Evolutionary conservation across 2,888 invertebrate species (phyloP).

Genomic region (Euproctis similis): DNA sequence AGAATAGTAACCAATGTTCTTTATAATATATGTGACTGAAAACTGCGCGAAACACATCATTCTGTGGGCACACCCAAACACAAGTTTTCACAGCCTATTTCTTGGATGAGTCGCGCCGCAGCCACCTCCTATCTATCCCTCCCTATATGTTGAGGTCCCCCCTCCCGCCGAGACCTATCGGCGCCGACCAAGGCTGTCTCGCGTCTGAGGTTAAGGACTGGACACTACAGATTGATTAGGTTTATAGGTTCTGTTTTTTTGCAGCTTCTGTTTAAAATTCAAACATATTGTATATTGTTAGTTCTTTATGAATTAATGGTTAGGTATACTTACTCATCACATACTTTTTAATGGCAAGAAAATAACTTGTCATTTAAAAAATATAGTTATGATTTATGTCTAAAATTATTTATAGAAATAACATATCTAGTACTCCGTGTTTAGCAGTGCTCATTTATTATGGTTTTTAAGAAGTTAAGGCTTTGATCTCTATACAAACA

Average conservation of each 20-base stretch:
- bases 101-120: slow-evolving; percentile 22
- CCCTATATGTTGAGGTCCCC: slow-evolving; percentile 10
- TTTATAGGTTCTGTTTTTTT: slow-evolving; percentile 3
- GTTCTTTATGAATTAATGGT: too few species aligned
- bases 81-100: slow-evolving; percentile 17
- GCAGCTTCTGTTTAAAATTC: neutral
- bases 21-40: slow-evolving; percentile 7
- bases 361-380: too few species aligned
- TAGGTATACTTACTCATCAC: too few species aligned
- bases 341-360: too few species aligned
- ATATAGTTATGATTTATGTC: too few species aligned
- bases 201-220: slow-evolving; percentile 47
- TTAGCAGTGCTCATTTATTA: too few species aligned
- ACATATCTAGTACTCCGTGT: too few species aligned
- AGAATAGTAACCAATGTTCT: too few species aligned
- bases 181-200: slow-evolving; percentile 64
- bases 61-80: slow-evolving; percentile 34
- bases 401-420: too few species aligned
- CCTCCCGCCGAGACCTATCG: slow-evolving; percentile 33
- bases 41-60: slow-evolving; percentile 15
- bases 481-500: too few species aligned
- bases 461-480: too few species aligned
- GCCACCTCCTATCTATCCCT: slow-evolving; percentile 8
- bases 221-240: slow-evolving; percentile 30
- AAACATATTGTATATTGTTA: neutral